These are phyloP conservation scores for Peromyscus leucopus DNA, from an alignment of 2,113 vertebrate genomes.

Conservation along the genomic window DNA sequence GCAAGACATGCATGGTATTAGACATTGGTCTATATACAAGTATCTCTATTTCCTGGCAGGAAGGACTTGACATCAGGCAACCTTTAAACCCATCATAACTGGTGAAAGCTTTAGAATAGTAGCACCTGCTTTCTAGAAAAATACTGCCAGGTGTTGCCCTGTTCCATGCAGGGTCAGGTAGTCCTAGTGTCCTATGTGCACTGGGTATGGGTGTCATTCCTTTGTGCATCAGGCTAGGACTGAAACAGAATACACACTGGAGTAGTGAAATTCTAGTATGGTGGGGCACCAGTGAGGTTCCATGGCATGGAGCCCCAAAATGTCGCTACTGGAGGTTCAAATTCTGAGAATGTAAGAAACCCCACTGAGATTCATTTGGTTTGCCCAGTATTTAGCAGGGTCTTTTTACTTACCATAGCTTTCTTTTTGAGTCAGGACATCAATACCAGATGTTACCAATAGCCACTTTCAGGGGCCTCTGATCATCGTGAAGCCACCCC, in stretches of 20 bases:
- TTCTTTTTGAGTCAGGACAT: neutral
- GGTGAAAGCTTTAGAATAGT: neutral
- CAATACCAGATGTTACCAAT: neutral
- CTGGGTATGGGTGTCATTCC: neutral
- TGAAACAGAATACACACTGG: neutral
- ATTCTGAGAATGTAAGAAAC: neutral
- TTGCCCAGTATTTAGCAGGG: neutral
- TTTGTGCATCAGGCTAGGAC: neutral
- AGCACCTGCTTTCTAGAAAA: neutral
- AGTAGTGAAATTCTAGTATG: neutral
- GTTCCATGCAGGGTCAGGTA: neutral
- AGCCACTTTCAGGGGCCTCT: neutral
- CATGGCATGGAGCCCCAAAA: neutral
- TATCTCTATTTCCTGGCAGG: neutral
- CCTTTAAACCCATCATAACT: neutral
- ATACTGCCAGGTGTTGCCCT: neutral
- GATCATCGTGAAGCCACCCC: neutral
- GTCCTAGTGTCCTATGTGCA: neutral
- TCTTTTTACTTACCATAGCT: neutral
- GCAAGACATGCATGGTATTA: neutral
- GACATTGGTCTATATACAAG: neutral
- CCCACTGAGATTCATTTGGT: neutral
- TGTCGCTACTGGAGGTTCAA: neutral
- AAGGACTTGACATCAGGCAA: neutral
- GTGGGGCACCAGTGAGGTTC: neutral